Conservation (phyloP, 35 echinoderm and acorn worm genomes). For the Hemicentrotus pulcherrimus region DNA sequence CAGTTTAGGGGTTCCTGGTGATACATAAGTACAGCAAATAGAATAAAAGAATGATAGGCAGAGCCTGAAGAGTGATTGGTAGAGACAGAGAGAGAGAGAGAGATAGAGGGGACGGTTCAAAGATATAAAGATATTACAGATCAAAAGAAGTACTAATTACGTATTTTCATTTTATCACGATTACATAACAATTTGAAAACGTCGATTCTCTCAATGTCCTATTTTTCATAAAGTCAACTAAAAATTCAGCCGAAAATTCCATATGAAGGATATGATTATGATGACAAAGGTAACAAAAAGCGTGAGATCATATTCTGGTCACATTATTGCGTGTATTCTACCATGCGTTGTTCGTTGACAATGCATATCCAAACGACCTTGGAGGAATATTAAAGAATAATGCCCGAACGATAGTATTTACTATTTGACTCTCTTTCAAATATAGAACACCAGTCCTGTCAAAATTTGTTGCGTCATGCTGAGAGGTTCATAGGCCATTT, state of each 20-base stretch:
- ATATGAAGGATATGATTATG: neutral
- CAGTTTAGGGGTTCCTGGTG: too few species aligned
- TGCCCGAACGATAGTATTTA: neutral
- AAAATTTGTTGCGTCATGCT: neutral
- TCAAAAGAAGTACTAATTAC: too few species aligned
- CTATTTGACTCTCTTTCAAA: slow-evolving; percentile 4
- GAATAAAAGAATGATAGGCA: too few species aligned
- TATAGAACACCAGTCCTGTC: neutral
- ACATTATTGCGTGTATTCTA: neutral
- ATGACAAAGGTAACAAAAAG: neutral
- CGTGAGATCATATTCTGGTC: neutral
- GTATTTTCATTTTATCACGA: too few species aligned
- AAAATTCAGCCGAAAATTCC: neutral
- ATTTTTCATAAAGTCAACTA: too few species aligned
- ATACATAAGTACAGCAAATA: too few species aligned
- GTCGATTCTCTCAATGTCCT: too few species aligned
- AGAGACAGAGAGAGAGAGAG: too few species aligned
- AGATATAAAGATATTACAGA: too few species aligned
- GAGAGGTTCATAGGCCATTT: neutral
- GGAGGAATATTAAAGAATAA: neutral
- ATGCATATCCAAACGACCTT: neutral
- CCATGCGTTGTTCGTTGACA: neutral
- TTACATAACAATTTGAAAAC: too few species aligned
- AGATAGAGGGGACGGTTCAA: too few species aligned
- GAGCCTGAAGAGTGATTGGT: too few species aligned